These are phyloP conservation scores for Babyrousa celebensis DNA, from an alignment of 2,797 vertebrate species.

Conservation along the genomic window DNA sequence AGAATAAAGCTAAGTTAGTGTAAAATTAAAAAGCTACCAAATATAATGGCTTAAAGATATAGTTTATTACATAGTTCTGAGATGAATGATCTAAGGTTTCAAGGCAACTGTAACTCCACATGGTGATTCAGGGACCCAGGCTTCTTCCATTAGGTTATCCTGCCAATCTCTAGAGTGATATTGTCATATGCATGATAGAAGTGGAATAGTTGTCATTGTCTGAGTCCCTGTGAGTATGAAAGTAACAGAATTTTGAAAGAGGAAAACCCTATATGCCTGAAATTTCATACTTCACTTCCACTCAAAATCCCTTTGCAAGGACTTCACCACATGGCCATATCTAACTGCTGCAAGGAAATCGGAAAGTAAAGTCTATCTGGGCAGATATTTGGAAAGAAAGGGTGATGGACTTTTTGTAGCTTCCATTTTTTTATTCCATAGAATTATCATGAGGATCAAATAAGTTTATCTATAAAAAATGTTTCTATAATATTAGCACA, in stretches of 20 bases:
- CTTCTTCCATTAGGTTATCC: background rate
- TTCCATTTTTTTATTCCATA: background rate
- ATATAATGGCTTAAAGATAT: background rate
- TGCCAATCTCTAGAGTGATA: background rate
- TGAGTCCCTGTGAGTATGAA: background rate
- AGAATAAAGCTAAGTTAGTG: background rate
- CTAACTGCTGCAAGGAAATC: background rate
- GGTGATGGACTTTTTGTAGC: background rate
- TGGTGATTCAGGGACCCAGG: background rate
- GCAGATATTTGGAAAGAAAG: background rate
- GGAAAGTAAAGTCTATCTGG: background rate
- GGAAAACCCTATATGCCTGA: background rate
- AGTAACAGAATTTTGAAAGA: background rate
- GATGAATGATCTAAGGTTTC: background rate
- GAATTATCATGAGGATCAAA: background rate
- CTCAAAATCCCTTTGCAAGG: background rate
- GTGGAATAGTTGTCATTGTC: background rate
- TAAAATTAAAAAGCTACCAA: background rate
- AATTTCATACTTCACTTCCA: background rate
- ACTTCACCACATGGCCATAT: background rate
- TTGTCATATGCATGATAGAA: background rate
- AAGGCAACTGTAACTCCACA: background rate
- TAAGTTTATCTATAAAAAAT: background rate
- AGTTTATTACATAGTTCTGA: background rate
- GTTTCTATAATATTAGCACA: background rate